Evolutionary conservation across 2,113 vertebrate genomes (phyloP).

Genomic region (Platycercus adscitus): DNA sequence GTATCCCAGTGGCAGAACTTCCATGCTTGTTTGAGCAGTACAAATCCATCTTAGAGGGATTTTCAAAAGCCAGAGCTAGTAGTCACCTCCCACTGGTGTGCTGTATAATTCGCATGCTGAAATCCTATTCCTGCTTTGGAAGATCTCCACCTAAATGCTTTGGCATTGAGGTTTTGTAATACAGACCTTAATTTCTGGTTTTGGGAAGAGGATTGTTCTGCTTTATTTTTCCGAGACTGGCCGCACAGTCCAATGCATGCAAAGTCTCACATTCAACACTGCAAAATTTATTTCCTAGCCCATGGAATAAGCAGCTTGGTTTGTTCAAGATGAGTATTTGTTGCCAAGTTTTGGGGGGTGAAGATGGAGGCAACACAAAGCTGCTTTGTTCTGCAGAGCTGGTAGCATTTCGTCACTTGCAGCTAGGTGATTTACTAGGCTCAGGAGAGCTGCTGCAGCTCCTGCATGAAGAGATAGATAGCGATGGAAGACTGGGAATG

Average conservation of each 20-base stretch:
- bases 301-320: background rate
- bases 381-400: background rate
- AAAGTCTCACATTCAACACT: background rate
- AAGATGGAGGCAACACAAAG: background rate
- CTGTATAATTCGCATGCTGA: background rate
- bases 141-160: background rate
- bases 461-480: background rate
- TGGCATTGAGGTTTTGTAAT: background rate
- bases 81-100: background rate
- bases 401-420: background rate
- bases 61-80: background rate
- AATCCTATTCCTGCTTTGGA: background rate
- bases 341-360: background rate
- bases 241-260: background rate
- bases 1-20: background rate
- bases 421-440: background rate
- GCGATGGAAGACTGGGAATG: background rate
- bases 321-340: background rate
- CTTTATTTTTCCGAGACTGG: background rate
- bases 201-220: background rate
- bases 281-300: background rate
- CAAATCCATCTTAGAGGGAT: background rate
- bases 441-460: background rate
- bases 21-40: background rate
- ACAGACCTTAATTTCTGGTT: background rate